Evolutionary conservation across 2,113 vertebrate species (phyloP).

Genomic region (Bujurquina vittata): DNA sequence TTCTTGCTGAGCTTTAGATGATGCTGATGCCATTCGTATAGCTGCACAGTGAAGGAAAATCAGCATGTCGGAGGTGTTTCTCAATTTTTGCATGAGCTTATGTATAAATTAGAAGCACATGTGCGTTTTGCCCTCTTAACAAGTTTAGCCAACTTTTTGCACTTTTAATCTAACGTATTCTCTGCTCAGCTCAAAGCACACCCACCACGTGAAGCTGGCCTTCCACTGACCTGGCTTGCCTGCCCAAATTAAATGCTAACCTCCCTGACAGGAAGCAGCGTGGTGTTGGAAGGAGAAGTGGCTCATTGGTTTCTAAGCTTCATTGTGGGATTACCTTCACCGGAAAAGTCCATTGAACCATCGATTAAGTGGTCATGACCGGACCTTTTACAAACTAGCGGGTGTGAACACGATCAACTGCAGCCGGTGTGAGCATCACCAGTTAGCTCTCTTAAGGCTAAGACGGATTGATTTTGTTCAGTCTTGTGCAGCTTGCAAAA

Average conservation of each 20-base stretch:
- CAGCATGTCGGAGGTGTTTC: background rate
- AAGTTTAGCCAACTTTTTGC: background rate
- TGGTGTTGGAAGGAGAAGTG: background rate
- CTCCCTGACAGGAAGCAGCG: background rate
- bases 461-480: background rate
- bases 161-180: background rate
- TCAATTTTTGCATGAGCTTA: background rate
- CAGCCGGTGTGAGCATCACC: background rate
- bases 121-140: background rate
- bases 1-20: background rate
- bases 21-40: background rate
- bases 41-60: background rate
- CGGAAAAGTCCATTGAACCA: slow-evolving; percentile 12
- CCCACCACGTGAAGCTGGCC: background rate
- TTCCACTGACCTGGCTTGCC: background rate
- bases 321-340: background rate
- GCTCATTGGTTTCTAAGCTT: background rate
- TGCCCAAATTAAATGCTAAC: background rate
- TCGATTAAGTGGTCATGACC: slow-evolving; percentile 9
- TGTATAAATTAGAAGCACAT: background rate
- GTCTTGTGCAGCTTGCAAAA: background rate
- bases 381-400: background rate
- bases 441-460: background rate
- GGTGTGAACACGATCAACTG: background rate
- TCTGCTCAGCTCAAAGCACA: background rate